These are phyloP conservation scores for Notolabrus celidotus DNA, from an alignment of 2,797 vertebrate species.

Conservation along the genomic window DNA sequence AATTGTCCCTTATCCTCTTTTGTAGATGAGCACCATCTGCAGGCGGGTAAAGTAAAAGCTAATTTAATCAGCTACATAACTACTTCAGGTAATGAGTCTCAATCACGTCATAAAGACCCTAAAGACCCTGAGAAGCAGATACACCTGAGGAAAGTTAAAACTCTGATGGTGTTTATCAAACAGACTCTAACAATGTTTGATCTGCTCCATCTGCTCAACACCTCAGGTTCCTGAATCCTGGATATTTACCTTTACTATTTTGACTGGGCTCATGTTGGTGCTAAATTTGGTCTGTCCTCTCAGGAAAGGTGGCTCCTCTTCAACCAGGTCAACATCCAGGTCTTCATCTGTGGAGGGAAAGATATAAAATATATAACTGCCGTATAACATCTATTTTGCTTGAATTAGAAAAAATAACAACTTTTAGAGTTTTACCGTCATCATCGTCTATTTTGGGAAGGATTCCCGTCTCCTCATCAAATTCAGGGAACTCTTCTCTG, in stretches of 20 bases:
- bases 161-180: too few relatives aligned
- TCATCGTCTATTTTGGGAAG: slow-evolving; percentile 95
- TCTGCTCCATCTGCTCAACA: too few relatives aligned
- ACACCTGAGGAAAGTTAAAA: too few relatives aligned
- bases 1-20: too few relatives aligned
- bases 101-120: too few relatives aligned
- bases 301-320: slow-evolving; percentile 94
- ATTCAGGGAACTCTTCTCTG: slow-evolving; percentile 95
- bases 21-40: too few relatives aligned
- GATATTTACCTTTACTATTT: slow-evolving; percentile 90
- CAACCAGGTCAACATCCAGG: slow-evolving; percentile 93
- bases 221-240: too few relatives aligned
- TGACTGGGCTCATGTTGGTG: slow-evolving; percentile 95
- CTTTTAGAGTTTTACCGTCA: slow-evolving; percentile 83
- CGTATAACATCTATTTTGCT: background rate
- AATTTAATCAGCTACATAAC: too few relatives aligned
- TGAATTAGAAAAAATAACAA: background rate
- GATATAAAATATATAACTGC: background rate
- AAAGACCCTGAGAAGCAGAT: too few relatives aligned
- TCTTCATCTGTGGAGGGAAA: slow-evolving; percentile 71
- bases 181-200: too few relatives aligned
- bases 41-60: too few relatives aligned
- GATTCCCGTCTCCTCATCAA: slow-evolving; percentile 95
- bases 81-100: too few relatives aligned
- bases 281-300: slow-evolving; percentile 93